Evolutionary conservation across 2,888 invertebrate genomes (phyloP).

Genomic region (Chrysolina haemoptera): DNA sequence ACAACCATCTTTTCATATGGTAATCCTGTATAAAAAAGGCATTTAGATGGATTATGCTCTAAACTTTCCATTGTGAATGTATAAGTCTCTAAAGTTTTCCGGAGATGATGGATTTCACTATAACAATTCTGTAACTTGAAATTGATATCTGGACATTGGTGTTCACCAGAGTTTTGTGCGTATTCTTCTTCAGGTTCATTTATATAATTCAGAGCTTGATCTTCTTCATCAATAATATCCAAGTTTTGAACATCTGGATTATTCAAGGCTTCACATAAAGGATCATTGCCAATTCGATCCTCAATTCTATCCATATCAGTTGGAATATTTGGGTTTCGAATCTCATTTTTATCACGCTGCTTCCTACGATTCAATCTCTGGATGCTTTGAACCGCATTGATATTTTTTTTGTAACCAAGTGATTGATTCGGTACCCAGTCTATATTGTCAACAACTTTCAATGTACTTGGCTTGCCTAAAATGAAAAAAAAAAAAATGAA

Average conservation of each 20-base stretch:
- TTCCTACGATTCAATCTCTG: neutral
- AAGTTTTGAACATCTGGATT: conserved; percentile 18
- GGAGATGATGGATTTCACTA: neutral
- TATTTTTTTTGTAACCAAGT: neutral
- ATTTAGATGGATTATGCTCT: neutral
- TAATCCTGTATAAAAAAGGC: neutral
- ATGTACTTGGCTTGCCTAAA: neutral
- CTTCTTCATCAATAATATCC: neutral
- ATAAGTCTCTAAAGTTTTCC: neutral
- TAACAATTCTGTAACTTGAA: too few species aligned
- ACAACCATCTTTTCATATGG: conserved; percentile 12
- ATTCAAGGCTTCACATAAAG: conserved; percentile 17
- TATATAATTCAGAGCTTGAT: neutral
- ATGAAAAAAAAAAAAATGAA: conserved; percentile 5
- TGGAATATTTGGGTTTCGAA: neutral
- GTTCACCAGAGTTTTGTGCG: too few species aligned
- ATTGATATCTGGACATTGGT: too few species aligned
- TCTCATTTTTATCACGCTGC: neutral
- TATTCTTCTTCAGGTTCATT: neutral
- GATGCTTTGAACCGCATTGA: neutral
- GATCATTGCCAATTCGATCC: conserved; percentile 19
- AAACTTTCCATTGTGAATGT: conserved; percentile 1
- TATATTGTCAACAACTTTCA: neutral
- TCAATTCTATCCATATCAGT: neutral
- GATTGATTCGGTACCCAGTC: neutral